Base-by-base conservation (phyloP, 2,113 vertebrate genomes). In the Cyanocitta stelleri region DNA sequence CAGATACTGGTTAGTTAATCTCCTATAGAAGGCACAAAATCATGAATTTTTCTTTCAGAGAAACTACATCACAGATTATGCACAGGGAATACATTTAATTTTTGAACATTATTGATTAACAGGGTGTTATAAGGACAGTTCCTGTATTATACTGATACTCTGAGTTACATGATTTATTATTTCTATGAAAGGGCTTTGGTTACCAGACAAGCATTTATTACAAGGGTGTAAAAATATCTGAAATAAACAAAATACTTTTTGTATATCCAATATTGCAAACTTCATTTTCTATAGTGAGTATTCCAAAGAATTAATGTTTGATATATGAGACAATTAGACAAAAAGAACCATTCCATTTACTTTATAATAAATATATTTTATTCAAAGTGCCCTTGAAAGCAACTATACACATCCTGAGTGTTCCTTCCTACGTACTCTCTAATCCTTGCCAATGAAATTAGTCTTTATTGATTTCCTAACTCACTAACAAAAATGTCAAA, bases 401-500 rank as follows among this genome's bases (percentile, higher is more conserved):
- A 93, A 79, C 58, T 61, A 67, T 64, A 72, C 54, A 72, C n/a
- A 89, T 93, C 48, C 71, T 90, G 68, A 95, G 61, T 86, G 87
- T 95, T 96, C 88, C 78, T 88, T 90, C 79, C 73, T 62, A 56
- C 72, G 81, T 80, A 90, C 85, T 95, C 39, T 80, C 43, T 82
- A 90, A 94, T 84, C 73, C 67, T 93, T 96, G 95, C 90, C 95
- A 97, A 96, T 80, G 66, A 96, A 97, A 97, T 97, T 94, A 97
- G 78, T 81, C 94, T 77, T 87, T 91, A 97, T 94, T 95, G 92
- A 97, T 97, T 94, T 96, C 84, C 69, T 83, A 95, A 72, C 71
- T 94, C 91, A 72, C 85, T 93, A 96, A 95, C 93, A 96, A 96
- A 97, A 94, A 83, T 83, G 96, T 96, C 94, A 97, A 96, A 97